Evolutionary conservation across 2,113 vertebrate species (phyloP).

Genomic region (Nothocercus julius): DNA sequence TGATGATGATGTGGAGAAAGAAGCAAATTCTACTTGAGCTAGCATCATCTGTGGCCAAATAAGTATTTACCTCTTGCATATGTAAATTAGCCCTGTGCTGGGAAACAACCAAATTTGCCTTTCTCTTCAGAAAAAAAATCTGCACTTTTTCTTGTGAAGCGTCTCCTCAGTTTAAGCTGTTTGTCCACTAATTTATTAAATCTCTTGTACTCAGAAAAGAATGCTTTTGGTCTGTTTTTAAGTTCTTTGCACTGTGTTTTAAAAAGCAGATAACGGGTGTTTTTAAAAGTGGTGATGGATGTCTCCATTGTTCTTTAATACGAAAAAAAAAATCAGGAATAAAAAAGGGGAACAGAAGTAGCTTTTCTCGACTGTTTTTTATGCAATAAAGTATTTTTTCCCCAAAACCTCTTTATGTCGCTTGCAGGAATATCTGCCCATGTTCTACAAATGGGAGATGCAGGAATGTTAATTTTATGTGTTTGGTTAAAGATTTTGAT

Average conservation of each 20-base stretch:
- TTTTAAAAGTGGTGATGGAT: neutral
- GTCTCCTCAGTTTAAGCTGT: neutral
- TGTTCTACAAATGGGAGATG: neutral
- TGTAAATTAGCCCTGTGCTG: neutral
- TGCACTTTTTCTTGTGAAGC: neutral
- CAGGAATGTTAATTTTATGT: neutral
- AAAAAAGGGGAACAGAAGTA: neutral
- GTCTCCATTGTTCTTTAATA: neutral
- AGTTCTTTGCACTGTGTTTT: neutral
- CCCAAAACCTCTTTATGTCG: neutral
- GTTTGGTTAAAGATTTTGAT: neutral
- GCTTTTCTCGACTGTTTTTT: neutral
- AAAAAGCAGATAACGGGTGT: neutral
- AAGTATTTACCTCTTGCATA: slow-evolving; percentile 3
- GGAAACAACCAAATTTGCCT: slow-evolving; percentile 18
- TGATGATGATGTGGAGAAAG: slow-evolving; percentile 73
- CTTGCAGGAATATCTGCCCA: neutral
- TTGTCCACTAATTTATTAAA: slow-evolving; percentile 28
- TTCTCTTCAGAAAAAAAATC: slow-evolving; percentile 23
- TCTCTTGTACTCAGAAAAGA: neutral
- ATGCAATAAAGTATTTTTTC: neutral
- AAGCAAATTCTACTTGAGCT: slow-evolving; percentile 76
- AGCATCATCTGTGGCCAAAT: neutral
- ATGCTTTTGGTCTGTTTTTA: neutral
- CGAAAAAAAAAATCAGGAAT: neutral